Evolutionary conservation across 1,140 invertebrate species (phyloP), one percentile per base, ranked within the genome.

Genomic region (Portunus trituberculatus): DNA sequence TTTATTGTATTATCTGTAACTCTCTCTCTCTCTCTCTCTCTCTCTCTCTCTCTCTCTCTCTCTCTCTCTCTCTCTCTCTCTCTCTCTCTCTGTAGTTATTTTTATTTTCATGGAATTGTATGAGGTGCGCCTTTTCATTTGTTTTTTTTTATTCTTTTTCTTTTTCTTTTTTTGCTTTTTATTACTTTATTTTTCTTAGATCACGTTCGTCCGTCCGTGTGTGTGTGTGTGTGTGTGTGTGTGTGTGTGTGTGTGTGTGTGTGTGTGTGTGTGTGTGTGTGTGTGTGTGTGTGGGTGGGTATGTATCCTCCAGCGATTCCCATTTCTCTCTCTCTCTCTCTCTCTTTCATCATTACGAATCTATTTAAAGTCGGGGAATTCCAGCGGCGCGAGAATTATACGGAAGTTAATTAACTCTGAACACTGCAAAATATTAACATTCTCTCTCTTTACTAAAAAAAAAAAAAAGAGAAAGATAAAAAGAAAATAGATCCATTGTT

Each of bases 221-320:
- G 48, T 52, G 48, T 52, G 48, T 52, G 48, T 52, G 48, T 52
- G n/a, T 52, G 48, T 52, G 48, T 52, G 48, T 52, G 48, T 52
- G 48, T 52, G 48, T 52, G 52, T 4, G 16, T 59, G 52, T 4
- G 8, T n/a, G n/a, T 76, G 67, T 3, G n/a, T 76, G 20, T 76
- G 16, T 76, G 67, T 76, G 67, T n/a, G 67, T 76, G 67, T n/a
- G 67, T 76, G 67, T n/a, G 67, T 76, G 67, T n/a, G 67, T 76
- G 67, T 8, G 67, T 76, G 67, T n/a, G 67, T 76, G 67, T 76
- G 67, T 76, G 20, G 12, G 67, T 16, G 67, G 12, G 67, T 76
- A n/a, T 76, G 67, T 76, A 20, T 76, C 25, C n/a, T 0, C 25
- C n/a, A 7, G 3, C 16, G 4, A 25, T n/a, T 76, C 67, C 3